phyloP scores from a whole-genome alignment of 2,888 invertebrate genomes.

The Drosophila setosimentum region DNA sequence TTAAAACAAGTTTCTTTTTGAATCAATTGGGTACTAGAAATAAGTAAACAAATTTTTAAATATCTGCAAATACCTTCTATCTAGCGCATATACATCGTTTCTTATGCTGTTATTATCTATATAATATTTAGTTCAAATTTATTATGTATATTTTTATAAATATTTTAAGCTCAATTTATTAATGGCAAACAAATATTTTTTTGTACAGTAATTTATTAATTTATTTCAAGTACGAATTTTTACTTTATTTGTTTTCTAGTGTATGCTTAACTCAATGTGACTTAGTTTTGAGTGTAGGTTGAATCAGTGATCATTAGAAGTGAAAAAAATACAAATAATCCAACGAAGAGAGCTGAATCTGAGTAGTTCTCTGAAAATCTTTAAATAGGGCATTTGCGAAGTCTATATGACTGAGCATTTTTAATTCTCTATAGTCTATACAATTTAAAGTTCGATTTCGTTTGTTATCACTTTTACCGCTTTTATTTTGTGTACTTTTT shows the following conservation, averaged over 20 bases:
- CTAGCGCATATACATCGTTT: background rate
- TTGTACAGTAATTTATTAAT: background rate
- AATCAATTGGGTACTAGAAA: background rate
- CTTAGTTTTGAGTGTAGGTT: slow-evolving; percentile 31
- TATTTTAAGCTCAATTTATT: too few species aligned
- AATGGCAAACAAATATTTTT: background rate
- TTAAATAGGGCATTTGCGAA: slow-evolving; percentile 25
- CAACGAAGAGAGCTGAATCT: background rate
- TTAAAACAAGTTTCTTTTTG: background rate
- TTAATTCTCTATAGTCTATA: slow-evolving; percentile 21
- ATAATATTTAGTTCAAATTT: background rate
- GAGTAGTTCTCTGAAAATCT: background rate
- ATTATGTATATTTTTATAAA: too few species aligned
- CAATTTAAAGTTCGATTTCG: slow-evolving; percentile 62
- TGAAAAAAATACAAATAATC: background rate
- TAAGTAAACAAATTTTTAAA: background rate
- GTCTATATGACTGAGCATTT: slow-evolving; percentile 11
- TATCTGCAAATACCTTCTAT: background rate
- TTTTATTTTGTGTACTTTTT: slow-evolving; percentile 27
- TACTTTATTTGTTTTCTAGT: background rate
- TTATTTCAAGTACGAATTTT: background rate
- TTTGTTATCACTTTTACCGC: slow-evolving; percentile 50
- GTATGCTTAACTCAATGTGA: background rate
- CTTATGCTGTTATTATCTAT: background rate
- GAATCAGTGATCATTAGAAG: slow-evolving; percentile 11